Evolutionary conservation across 2,113 vertebrate genomes (phyloP).

Genomic region (Probosciger aterrimus): DNA sequence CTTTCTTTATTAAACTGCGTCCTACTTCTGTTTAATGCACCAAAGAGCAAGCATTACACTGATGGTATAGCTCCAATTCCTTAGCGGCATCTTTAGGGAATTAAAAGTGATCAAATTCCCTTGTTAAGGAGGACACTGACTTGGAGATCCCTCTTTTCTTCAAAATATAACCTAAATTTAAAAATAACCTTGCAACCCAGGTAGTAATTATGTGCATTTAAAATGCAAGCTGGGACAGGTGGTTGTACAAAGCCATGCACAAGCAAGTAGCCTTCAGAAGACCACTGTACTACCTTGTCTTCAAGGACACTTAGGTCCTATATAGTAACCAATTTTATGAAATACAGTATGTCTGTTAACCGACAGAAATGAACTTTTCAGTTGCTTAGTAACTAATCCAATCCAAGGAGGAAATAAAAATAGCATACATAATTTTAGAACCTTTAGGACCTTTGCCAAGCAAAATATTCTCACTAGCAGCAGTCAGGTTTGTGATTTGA

Average conservation of each 20-base stretch:
- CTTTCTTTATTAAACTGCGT: background rate
- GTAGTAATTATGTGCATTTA: background rate
- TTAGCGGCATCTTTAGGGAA: background rate
- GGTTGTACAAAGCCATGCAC: background rate
- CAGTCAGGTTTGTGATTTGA: constrained; percentile 68
- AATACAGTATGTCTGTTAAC: constrained; percentile 72
- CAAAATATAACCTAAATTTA: background rate
- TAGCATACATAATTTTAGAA: constrained; percentile 80
- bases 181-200: background rate
- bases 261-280: background rate
- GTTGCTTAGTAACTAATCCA: constrained; percentile 82
- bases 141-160: background rate
- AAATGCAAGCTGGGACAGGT: background rate
- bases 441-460: constrained; percentile 74
- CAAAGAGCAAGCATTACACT: background rate
- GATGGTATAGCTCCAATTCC: background rate
- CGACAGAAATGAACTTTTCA: constrained; percentile 74
- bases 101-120: background rate
- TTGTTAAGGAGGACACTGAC: background rate
- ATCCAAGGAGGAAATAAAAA: constrained; percentile 76
- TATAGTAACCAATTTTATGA: constrained; percentile 46
- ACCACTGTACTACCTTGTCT: background rate
- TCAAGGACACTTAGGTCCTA: background rate
- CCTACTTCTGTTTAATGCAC: background rate
- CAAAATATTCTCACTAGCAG: constrained; percentile 72